These are phyloP conservation scores for Diabrotica undecimpunctata DNA, from an alignment of 1,140 invertebrate genomes.

Conservation along the genomic window DNA sequence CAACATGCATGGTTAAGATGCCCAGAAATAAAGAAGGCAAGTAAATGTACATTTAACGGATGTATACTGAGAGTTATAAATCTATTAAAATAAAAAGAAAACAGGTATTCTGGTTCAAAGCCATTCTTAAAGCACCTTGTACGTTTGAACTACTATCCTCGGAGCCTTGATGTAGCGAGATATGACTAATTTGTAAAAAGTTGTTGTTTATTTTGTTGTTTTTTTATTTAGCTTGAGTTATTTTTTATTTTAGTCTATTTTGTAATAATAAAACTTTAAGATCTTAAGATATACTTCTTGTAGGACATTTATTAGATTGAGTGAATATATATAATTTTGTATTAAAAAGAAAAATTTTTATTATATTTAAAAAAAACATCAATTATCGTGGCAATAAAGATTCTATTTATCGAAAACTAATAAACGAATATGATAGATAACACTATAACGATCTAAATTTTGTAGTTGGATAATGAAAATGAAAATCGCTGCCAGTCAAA, in stretches of 20 bases:
- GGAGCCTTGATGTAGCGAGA: conserved; percentile 12
- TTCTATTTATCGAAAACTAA: no score
- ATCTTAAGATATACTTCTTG: neutral
- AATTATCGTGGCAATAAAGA: neutral
- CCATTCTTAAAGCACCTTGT: neutral
- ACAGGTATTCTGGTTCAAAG: neutral
- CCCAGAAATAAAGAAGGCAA: no score
- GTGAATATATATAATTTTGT: neutral
- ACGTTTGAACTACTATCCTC: neutral
- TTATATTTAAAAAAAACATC: neutral
- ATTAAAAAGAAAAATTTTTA: neutral
- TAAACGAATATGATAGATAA: no score
- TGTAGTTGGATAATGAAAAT: no score
- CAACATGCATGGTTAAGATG: no score
- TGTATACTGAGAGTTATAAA: no score
- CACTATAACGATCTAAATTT: no score
- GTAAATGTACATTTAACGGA: no score
- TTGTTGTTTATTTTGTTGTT: conserved; percentile 22
- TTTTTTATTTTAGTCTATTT: conserved; percentile 22
- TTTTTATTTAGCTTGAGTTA: conserved; percentile 17
- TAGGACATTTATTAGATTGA: neutral
- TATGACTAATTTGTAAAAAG: conserved; percentile 16
- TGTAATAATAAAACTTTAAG: conserved; percentile 6
- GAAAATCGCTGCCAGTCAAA: no score
- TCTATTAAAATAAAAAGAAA: no score